Base-by-base conservation (phyloP, 2,888 invertebrate genomes). In the Eurytoma adleriae region DNA sequence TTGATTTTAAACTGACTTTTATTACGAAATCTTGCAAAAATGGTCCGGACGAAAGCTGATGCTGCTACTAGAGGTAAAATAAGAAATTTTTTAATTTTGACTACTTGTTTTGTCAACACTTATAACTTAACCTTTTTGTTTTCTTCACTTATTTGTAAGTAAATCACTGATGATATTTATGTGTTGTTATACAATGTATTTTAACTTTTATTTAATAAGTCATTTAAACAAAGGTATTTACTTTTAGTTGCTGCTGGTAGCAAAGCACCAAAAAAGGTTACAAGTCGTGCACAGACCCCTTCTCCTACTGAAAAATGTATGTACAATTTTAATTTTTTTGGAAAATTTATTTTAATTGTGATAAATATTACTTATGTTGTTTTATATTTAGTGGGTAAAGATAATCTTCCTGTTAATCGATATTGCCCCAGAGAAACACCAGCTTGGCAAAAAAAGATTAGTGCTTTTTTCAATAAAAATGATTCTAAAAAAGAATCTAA, bases 41-140 rank as follows among this genome's bases (percentile, higher is more conserved):
- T 82, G 82, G 82, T 82, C 52, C 73, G 82, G 27, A 82, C 82
- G 7, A 82, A 82, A 14, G 82, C 82, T n/a, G 80, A 80, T 68
- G 74, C 50, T 52, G 79, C 80, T 16, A 18, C 24, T 0, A 70
- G 82, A 82, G 82, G 82, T 82, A 77, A 70, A 40, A 7, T 56
- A 24, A 24, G 24, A 24, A 71, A 10, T 54, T 69, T 57, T 56
- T 64, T 4, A 10, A 20, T 57, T 20, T 40, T 40, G 1, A 7
- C 5, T 40, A 40, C 40, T 40, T 40, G 40, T 3, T 4, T 40
- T 40, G 40, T 40, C 40, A 40, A 40, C 40, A 40, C 4, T 40
- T 40, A 40, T 40, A 40, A 40, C 20, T 27, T 40, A 71, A 70
- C 56, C 50, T 73, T 40, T 3, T 40, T 24, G 24, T 40, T 40